Percentiles rank a stretch among this genome's conserved stretches.
Conservation (phyloP, 2,797 vertebrate genomes). For the Aeoliscus strigatus region DNA sequence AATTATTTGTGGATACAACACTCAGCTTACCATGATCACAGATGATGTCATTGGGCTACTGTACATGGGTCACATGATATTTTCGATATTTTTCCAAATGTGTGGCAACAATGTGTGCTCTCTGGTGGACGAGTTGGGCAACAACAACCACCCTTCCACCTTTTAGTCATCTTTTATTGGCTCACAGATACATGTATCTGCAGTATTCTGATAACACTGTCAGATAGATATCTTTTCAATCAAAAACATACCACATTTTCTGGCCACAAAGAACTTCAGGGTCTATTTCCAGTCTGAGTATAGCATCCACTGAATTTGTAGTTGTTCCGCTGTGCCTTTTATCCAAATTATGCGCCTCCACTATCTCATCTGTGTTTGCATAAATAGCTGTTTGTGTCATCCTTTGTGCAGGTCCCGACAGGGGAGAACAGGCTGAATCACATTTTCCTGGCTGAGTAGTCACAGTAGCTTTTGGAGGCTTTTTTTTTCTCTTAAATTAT, state of each 20-base stretch:
- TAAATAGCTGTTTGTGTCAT: conserved; percentile 48
- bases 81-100: no score
- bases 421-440: conserved; percentile 38
- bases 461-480: conserved; percentile 29
- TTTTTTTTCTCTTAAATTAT: conserved; percentile 30
- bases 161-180: conserved; percentile 4
- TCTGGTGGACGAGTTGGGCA: no score
- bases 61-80: no score
- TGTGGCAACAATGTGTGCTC: no score
- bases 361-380: conserved; percentile 51
- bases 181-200: conserved; percentile 11
- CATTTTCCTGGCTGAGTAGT: conserved; percentile 35
- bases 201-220: no score
- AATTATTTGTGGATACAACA: no score
- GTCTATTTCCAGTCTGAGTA: conserved; percentile 27
- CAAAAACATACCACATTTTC: neutral
- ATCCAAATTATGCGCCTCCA: conserved; percentile 43
- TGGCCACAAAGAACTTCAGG: conserved; percentile 8
- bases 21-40: no score
- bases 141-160: no score
- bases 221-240: no score
- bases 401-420: conserved; percentile 47
- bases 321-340: conserved; percentile 39
- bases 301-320: conserved; percentile 20
- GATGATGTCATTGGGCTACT: no score